phyloP scores from a whole-genome alignment of 2,888 invertebrate species.

The Diploptera punctata region DNA sequence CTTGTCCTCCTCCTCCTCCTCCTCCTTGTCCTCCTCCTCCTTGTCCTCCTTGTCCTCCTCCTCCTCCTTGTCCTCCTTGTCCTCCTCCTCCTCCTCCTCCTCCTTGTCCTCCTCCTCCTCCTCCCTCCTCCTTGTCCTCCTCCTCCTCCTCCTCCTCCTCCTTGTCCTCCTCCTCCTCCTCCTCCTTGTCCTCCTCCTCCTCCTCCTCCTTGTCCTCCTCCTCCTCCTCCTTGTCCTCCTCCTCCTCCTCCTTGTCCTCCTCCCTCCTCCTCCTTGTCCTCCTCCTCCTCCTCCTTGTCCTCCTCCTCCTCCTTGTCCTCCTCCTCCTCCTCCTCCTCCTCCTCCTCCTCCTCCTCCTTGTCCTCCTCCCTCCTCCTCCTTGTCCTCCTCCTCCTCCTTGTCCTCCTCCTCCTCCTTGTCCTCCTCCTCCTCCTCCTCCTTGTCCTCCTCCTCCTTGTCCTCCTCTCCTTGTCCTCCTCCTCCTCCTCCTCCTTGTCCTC shows the following conservation, averaged over 20 bases:
- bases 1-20: background rate
- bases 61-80: too few relatives aligned
- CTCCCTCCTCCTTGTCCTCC: too few relatives aligned
- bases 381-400: slow-evolving; percentile 13
- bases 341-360: background rate
- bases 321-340: background rate
- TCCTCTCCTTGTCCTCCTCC: too few relatives aligned
- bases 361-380: background rate
- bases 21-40: background rate
- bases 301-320: background rate
- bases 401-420: background rate
- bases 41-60: too few relatives aligned
- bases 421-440: background rate
- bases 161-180: too few relatives aligned
- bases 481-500: background rate
- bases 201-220: too few relatives aligned
- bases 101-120: too few relatives aligned
- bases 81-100: too few relatives aligned
- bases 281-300: too few relatives aligned
- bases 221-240: too few relatives aligned
- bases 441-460: background rate
- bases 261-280: background rate
- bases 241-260: background rate
- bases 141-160: too few relatives aligned
- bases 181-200: too few relatives aligned